Evolutionary conservation across 2,113 vertebrate species (phyloP).

Genomic region (Cheirogaleus medius): DNA sequence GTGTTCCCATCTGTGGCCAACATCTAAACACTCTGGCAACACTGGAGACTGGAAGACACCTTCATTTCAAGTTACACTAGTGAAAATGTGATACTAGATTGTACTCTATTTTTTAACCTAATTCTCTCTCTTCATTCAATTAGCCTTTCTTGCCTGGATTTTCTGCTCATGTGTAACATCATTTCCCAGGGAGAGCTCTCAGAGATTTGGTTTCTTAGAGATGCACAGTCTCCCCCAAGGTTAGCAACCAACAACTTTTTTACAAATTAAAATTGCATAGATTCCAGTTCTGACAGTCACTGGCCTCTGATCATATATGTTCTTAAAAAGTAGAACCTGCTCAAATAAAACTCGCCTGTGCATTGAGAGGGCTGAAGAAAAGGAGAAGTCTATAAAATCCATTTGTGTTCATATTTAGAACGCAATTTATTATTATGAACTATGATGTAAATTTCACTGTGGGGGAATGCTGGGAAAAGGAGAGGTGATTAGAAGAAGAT

Average conservation of each 20-base stretch:
- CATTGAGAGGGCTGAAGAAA: background rate
- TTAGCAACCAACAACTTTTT: slow-evolving; percentile 66
- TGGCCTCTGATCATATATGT: background rate
- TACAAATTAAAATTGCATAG: slow-evolving; percentile 65
- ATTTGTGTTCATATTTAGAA: slow-evolving; percentile 51
- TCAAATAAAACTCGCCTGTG: background rate
- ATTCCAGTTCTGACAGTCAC: slow-evolving; percentile 5
- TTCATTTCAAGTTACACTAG: slow-evolving; percentile 86
- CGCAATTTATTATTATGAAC: background rate
- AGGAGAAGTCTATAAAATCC: background rate
- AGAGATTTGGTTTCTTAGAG: slow-evolving; percentile 79
- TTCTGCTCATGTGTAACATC: slow-evolving; percentile 79
- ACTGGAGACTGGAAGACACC: slow-evolving; percentile 85
- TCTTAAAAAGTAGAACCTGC: background rate
- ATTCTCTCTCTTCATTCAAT: slow-evolving; percentile 87
- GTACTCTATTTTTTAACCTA: slow-evolving; percentile 86
- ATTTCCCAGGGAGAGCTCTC: slow-evolving; percentile 76
- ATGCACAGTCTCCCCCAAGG: slow-evolving; percentile 68
- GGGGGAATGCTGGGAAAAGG: background rate
- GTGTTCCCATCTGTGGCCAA: slow-evolving; percentile 90
- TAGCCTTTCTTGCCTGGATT: slow-evolving; percentile 85
- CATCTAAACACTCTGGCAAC: slow-evolving; percentile 88
- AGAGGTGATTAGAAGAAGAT: background rate
- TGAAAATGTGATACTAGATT: slow-evolving; percentile 85
- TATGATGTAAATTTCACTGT: slow-evolving; percentile 32